phyloP scores from a whole-genome alignment of 2,113 vertebrate genomes.

The Piaya cayana region DNA sequence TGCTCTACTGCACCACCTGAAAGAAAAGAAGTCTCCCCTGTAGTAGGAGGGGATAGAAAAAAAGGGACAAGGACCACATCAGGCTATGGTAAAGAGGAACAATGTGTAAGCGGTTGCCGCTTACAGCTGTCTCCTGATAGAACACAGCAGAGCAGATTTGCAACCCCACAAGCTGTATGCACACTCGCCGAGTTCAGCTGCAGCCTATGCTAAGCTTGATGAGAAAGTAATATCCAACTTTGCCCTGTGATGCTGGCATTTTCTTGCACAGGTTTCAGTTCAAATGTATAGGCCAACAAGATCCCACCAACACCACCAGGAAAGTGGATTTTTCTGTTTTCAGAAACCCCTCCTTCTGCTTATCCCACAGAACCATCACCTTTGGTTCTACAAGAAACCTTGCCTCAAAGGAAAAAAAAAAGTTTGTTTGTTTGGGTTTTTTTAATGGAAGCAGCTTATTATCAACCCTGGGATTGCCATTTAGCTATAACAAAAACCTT shows the following conservation, averaged over 20 bases:
- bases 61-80: background rate
- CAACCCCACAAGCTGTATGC: background rate
- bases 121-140: background rate
- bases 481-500: background rate
- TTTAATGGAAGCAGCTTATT: background rate
- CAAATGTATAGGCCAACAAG: background rate
- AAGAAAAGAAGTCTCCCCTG: background rate
- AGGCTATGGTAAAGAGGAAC: background rate
- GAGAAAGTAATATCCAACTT: background rate
- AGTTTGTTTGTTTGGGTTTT: background rate
- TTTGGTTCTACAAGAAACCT: background rate
- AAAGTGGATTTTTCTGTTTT: background rate
- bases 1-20: background rate
- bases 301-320: background rate
- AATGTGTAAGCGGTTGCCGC: background rate
- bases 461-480: background rate
- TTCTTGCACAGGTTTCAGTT: background rate
- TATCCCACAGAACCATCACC: background rate
- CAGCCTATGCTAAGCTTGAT: too few relatives aligned
- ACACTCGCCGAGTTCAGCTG: accelerated
- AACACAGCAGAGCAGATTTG: background rate
- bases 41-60: background rate
- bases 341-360: background rate
- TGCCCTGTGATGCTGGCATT: background rate
- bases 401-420: background rate